phyloP scores from a whole-genome alignment of 2,888 invertebrate genomes.

The Opisthograptis luteolata region DNA sequence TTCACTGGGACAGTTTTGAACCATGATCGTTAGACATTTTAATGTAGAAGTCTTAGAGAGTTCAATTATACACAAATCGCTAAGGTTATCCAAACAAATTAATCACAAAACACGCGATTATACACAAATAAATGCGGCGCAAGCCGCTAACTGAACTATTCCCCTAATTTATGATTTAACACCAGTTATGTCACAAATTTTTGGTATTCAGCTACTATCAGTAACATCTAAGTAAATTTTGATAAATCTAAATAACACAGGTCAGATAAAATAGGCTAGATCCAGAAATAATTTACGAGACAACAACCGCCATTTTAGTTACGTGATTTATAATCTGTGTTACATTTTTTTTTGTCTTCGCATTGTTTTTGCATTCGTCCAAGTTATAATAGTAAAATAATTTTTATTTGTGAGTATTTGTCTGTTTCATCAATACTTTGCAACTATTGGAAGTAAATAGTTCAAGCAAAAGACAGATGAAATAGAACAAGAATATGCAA shows the following conservation, averaged over 20 bases:
- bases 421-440: too few relatives aligned
- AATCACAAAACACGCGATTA: conserved; percentile 29
- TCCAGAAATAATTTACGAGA: conserved; percentile 42
- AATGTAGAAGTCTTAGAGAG: conserved; percentile 1
- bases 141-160: conserved; percentile 17
- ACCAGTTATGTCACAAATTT: neutral
- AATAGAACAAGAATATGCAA: too few relatives aligned
- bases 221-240: neutral
- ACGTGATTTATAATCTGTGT: conserved; percentile 1
- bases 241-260: neutral
- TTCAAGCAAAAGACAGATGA: too few relatives aligned
- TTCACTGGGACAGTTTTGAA: conserved; percentile 11
- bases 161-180: conserved; percentile 5
- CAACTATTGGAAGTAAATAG: too few relatives aligned
- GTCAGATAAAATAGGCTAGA: neutral
- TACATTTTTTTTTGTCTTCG: too few relatives aligned
- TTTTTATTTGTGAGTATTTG: too few relatives aligned
- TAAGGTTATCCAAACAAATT: conserved; percentile 28
- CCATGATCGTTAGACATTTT: conserved; percentile 14
- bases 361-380: too few relatives aligned
- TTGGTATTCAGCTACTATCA: neutral
- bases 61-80: conserved; percentile 11
- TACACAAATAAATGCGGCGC: conserved; percentile 36
- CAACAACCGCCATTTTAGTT: conserved; percentile 77
- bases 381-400: too few relatives aligned